Base-by-base conservation (phyloP, 2,888 invertebrate species). In the Cotesia congregata region DNA sequence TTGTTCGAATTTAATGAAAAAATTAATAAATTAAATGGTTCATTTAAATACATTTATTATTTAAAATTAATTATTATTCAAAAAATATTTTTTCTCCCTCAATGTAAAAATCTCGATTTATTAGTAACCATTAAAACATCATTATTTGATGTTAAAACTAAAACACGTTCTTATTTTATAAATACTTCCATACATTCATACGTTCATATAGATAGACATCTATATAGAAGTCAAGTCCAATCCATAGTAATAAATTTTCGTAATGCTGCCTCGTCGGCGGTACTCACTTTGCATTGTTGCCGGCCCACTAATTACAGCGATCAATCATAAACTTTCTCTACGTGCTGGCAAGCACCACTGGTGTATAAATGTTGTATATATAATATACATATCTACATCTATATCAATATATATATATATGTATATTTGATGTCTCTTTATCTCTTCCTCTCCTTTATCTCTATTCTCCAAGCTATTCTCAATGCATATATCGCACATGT, bases 231-330 rank as follows among this genome's bases (percentile, higher is more conserved):
- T 67, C 39, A 74, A 68, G 67, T 68, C 68, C 75, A 76, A 79
- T 78, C 76, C 76, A 77, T 72, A 67, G 73, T 77, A 73, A 80
- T 82, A 80, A 81, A 81, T 81, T 81, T 79, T 67, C 75, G 76
- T 75, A 82, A 78, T 78, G 76, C 75, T 80, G 78, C 79, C 75
- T 79, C 78, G 76, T 81, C 79, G 77, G 78, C 74, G 79, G 77
- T 75, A 81, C 81, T 81, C 82, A 80, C 80, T 82, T 81, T 81
- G 81, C 82, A 82, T 82, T 81, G 82, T 81, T 80, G 81, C 80
- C 78, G 78, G 78, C 60, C 80, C 79, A 78, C 80, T 82, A 82
- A 82, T 82, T 81, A 80, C 80, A 67, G 77, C 78, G 79, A 82
- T 82, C 82, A 81, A 82, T 82, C 82, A 82, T 80, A 82, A 82